Base-by-base conservation (phyloP, 1,140 invertebrate species). In the Potamilus streckersoni region DNA sequence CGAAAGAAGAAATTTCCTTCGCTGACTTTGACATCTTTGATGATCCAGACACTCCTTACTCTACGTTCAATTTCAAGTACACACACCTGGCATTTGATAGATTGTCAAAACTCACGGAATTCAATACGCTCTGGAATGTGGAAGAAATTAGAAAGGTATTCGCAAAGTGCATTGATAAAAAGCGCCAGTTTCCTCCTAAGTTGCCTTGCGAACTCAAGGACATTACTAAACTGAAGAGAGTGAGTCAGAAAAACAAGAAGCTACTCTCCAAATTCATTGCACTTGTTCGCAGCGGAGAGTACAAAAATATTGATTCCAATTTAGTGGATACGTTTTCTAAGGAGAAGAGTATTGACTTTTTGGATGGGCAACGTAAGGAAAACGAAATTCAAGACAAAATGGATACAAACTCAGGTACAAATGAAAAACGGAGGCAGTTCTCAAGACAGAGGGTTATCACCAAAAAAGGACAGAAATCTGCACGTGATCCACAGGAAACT, bases 21-120 rank as follows among this genome's bases (percentile, higher is more conserved):
- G 91, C 88, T 13, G 81, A 91, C 76, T 92, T 91, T 80, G 85
- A 87, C 49, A 84, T 92, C 15, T 92, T 91, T 81, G 86, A 90
- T 74, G 90, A 91, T 78, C 85, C 88, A 15, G 76, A 84, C 17
- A 86, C 88, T 15, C 84, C 89, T 14, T 92, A 89, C 80, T 90
- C 90, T 11, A 90, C 90, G 57, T 91, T 89, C 76, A 91, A 91
- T 80, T 91, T 92, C 75, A 88, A 87, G 23, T 92, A 91, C 80
- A 83, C 86, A 11, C 80, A 87, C 63, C 64, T 83, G 19, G 85
- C 90, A 63, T 91, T 91, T 81, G 85, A 91, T 71, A 84, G 89
- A 16, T 76, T 92, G 56, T 84, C 86, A 23, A 79, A 91, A 74
- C 81, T 92, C 55, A 90, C 87, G 58, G 91, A 92, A 82, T 92